A percentile compares a stretch with the other conserved stretches of the same genome.
Conservation (phyloP, 2,113 vertebrate genomes). For the Phodopus roborovskii region DNA sequence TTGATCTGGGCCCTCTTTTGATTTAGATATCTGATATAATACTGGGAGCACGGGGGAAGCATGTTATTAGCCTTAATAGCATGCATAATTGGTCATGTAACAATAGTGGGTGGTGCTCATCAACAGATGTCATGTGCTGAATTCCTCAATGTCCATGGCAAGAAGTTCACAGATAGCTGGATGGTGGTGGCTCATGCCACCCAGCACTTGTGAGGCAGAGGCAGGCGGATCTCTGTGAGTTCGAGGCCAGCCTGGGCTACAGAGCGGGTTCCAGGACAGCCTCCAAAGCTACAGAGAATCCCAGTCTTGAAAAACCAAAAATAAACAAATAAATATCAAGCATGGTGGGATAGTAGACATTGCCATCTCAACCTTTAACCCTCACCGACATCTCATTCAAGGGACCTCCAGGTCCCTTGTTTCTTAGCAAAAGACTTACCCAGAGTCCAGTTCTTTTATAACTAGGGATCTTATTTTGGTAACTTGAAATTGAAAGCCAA, state of each 20-base stretch:
- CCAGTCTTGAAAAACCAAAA: too few species aligned
- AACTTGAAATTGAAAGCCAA: conserved; percentile 28
- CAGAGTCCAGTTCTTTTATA: not conserved
- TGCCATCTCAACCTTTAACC: not conserved
- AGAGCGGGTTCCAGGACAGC: too few species aligned
- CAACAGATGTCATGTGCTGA: not conserved
- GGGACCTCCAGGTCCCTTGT: not conserved
- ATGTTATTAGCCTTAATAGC: not conserved
- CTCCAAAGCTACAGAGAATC: too few species aligned
- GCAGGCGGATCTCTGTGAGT: too few species aligned
- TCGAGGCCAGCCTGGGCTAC: too few species aligned
- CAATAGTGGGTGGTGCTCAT: not conserved
- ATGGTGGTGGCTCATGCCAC: too few species aligned
- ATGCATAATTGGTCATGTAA: conserved; percentile 24
- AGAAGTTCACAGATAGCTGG: not conserved
- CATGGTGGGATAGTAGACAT: not conserved
- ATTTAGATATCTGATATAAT: conserved; percentile 42
- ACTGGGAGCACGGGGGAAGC: conserved; percentile 5
- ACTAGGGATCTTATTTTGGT: conserved; percentile 15
- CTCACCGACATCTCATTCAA: not conserved
- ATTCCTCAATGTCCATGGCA: conserved; percentile 20
- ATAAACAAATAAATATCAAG: not conserved
- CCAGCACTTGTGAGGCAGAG: too few species aligned
- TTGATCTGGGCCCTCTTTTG: not conserved
- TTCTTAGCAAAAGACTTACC: not conserved